A percentile compares a stretch with the other conserved stretches of the same genome.
Conservation (phyloP, 2,888 invertebrate species). For the Ariolimax columbianus region DNA sequence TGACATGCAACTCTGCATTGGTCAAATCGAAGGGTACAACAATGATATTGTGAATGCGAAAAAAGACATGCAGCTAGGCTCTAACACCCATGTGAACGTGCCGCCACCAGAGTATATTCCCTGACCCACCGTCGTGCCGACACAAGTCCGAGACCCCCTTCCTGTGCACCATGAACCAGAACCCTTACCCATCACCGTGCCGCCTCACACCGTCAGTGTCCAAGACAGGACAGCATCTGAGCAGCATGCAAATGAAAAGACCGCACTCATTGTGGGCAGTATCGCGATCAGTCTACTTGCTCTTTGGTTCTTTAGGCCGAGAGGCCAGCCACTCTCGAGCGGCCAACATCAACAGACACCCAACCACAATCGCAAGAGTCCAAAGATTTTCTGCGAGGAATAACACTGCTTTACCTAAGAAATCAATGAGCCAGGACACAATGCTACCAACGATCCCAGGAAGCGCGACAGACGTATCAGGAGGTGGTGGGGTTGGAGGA, state of each 20-base stretch:
- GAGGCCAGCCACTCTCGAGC: neutral
- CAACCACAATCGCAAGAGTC: neutral
- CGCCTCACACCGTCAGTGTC: neutral
- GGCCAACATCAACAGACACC: neutral
- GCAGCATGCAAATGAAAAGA: conserved; percentile 2
- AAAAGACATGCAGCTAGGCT: neutral
- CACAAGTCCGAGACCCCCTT: neutral
- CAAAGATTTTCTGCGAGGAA: neutral
- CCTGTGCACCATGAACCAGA: neutral
- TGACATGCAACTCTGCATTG: conserved; percentile 1
- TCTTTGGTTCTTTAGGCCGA: neutral
- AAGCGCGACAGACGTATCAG: too few relatives aligned
- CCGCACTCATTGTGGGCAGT: neutral
- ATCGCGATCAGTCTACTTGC: neutral
- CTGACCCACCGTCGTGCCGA: too few relatives aligned
- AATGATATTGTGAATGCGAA: neutral
- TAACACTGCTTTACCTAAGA: neutral
- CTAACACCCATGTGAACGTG: neutral
- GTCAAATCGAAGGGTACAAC: neutral
- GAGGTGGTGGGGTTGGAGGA: too few relatives aligned
- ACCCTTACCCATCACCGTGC: neutral
- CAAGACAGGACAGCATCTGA: too few relatives aligned
- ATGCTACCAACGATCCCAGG: neutral
- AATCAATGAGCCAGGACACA: neutral
- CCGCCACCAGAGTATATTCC: too few relatives aligned